A percentile compares a stretch with the other conserved stretches of the same genome.
Conservation (phyloP, 2,797 vertebrate species). For the Artibeus jamaicensis region DNA sequence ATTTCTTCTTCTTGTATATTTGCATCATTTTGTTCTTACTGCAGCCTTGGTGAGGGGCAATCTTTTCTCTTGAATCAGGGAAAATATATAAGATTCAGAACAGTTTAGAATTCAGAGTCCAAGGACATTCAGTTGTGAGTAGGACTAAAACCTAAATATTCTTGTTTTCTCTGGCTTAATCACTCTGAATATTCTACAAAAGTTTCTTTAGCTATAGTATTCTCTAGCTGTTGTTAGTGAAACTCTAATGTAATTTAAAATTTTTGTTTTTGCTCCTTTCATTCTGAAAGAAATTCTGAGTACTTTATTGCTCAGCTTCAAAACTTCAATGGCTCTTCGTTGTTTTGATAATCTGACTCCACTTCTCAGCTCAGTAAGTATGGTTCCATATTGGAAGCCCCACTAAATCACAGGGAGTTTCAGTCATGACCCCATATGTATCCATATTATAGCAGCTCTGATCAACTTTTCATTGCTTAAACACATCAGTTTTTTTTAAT, state of each 20-base stretch:
- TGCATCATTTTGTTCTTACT: neutral
- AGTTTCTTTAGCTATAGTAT: neutral
- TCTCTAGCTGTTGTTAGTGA: neutral
- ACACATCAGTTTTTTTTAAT: neutral
- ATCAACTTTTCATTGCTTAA: neutral
- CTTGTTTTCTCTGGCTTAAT: neutral
- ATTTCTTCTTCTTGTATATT: neutral
- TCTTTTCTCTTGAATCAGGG: neutral
- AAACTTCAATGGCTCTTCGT: neutral
- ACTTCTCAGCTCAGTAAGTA: neutral
- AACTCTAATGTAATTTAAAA: neutral
- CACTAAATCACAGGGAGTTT: neutral
- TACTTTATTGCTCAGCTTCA: neutral
- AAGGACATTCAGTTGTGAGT: neutral
- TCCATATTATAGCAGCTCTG: neutral
- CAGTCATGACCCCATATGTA: accelerated
- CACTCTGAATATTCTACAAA: neutral
- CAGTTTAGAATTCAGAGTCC: neutral
- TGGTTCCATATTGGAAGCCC: neutral
- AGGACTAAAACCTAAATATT: neutral
- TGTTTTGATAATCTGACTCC: neutral
- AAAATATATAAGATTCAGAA: neutral
- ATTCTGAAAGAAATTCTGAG: neutral
- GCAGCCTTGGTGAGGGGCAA: neutral
- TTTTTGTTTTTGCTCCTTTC: neutral